These are phyloP conservation scores for Ornithoptera priamus DNA, from an alignment of 2,888 invertebrate species.

Conservation along the genomic window DNA sequence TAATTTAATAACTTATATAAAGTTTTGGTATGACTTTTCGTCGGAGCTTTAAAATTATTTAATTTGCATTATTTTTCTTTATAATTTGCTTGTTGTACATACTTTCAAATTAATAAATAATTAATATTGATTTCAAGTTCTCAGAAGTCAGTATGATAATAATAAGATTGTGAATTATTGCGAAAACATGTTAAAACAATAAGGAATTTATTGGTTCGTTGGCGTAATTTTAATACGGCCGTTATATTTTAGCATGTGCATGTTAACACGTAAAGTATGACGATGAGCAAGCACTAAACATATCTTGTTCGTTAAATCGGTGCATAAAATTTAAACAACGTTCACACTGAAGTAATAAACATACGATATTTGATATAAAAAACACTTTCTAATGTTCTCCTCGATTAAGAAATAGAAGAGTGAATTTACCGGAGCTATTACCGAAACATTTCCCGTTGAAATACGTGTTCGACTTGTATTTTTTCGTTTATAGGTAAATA, in stretches of 20 bases:
- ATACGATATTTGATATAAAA: neutral
- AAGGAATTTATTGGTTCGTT: neutral
- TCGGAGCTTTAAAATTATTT: no score
- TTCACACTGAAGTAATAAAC: neutral
- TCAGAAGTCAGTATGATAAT: neutral
- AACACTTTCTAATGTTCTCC: no score
- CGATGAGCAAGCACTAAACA: neutral
- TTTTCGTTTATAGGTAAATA: no score
- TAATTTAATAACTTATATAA: no score
- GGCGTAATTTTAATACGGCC: neutral
- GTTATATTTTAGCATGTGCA: neutral
- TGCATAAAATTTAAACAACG: neutral
- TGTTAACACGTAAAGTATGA: neutral
- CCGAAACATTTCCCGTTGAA: neutral
- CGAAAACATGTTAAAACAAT: neutral
- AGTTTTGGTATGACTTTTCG: no score
- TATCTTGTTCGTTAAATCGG: neutral
- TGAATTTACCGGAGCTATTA: neutral
- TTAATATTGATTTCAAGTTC: neutral
- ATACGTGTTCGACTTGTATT: neutral
- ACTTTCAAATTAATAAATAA: neutral
- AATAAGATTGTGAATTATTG: neutral
- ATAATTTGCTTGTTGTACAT: no score
- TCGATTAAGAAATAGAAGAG: neutral
- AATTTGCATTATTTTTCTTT: no score